Conservation (phyloP, 1,140 invertebrate genomes). For the Monomorium pharaonis region DNA sequence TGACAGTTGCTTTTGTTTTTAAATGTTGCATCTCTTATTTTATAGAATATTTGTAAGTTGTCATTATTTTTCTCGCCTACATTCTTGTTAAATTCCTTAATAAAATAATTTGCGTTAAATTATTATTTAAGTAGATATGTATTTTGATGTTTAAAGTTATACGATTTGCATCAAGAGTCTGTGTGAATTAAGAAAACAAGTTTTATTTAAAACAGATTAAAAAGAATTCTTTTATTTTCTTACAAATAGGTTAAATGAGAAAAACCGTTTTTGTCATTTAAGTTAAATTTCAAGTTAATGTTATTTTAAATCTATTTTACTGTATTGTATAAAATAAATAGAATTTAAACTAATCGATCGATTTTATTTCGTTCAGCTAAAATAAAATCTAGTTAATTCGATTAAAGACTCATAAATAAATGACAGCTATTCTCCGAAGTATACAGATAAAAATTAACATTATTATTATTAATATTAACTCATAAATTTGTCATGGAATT, state of each 20-base stretch:
- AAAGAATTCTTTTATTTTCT: not conserved
- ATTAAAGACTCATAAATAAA: not conserved
- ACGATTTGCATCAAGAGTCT: not conserved
- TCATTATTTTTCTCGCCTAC: not conserved
- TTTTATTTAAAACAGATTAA: not conserved
- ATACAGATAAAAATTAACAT: not conserved
- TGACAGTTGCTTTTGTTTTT: not conserved
- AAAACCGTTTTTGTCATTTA: not conserved
- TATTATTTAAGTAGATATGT: not conserved
- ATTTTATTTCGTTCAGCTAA: not conserved
- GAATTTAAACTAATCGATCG: not conserved
- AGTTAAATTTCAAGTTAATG: too few species aligned
- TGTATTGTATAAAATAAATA: not conserved
- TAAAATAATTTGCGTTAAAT: not conserved
- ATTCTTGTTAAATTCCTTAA: not conserved
- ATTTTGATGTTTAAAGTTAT: not conserved
- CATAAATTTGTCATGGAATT: not conserved
- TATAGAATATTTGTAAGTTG: not conserved
- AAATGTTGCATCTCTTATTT: not conserved
- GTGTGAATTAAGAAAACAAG: not conserved
- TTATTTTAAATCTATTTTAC: not conserved
- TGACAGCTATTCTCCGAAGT: not conserved
- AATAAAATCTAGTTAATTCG: slow-evolving; percentile 1
- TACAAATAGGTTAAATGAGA: not conserved
- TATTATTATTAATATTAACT: not conserved